phyloP scores from a whole-genome alignment of 2,888 invertebrate species.

The Cyrtodaria siliqua region DNA sequence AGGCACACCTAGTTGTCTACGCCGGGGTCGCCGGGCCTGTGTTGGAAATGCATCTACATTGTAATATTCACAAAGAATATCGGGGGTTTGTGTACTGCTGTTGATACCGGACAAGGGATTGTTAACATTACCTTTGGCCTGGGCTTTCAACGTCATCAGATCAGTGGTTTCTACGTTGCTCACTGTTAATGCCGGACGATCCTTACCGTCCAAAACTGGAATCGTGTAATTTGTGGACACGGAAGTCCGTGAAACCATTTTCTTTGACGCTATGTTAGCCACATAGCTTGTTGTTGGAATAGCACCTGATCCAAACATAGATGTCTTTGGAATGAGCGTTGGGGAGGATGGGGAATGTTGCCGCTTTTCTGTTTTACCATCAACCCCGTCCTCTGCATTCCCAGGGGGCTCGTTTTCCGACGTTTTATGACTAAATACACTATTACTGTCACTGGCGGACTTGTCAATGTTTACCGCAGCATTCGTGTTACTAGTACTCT shows the following conservation, averaged over 20 bases:
- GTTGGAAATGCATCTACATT: constrained; percentile 63
- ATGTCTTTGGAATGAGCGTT: constrained; percentile 63
- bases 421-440: constrained; percentile 52
- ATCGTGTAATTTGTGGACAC: constrained; percentile 77
- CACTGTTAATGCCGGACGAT: constrained; percentile 67
- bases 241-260: constrained; percentile 77
- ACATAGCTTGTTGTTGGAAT: constrained; percentile 63
- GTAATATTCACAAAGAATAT: constrained; percentile 62
- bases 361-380: constrained; percentile 25
- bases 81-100: constrained; percentile 54
- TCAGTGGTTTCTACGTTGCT: constrained; percentile 79
- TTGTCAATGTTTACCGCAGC: constrained; percentile 28
- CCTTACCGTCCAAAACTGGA: constrained; percentile 60
- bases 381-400: constrained; percentile 12
- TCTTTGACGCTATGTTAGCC: constrained; percentile 54
- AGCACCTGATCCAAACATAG: constrained; percentile 61
- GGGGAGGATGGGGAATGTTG: constrained; percentile 43
- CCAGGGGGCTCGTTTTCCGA: constrained; percentile 4
- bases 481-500: constrained; percentile 56
- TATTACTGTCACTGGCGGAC: constrained; percentile 37
- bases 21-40: constrained; percentile 49
- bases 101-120: constrained; percentile 30
- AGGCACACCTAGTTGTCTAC: constrained; percentile 51
- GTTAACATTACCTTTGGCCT: constrained; percentile 77
- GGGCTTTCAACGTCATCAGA: constrained; percentile 73